These are phyloP conservation scores for Cotesia typhae DNA, from an alignment of 1,140 invertebrate genomes.

Conservation along the genomic window DNA sequence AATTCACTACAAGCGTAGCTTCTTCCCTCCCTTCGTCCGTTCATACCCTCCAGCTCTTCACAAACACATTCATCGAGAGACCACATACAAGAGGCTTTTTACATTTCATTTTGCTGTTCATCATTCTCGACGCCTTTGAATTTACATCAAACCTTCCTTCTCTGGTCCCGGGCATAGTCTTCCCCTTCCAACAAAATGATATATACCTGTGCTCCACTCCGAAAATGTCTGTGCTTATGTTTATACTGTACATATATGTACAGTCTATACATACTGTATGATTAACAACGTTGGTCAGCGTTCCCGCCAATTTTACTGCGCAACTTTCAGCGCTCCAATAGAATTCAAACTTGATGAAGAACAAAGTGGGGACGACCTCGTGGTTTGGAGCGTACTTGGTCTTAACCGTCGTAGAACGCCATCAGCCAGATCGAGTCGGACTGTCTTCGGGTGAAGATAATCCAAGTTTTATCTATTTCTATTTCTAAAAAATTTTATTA, in stretches of 20 bases:
- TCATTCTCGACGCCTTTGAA: too few species aligned
- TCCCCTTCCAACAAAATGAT: too few species aligned
- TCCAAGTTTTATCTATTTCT: not conserved
- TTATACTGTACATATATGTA: constrained; percentile 31
- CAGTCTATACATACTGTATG: constrained; percentile 42
- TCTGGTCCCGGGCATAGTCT: too few species aligned
- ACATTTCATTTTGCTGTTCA: too few species aligned
- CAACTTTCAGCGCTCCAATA: constrained; percentile 61
- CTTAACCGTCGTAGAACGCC: constrained; percentile 1
- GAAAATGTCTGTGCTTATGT: too few species aligned
- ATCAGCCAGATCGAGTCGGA: constrained; percentile 36
- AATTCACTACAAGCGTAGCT: too few species aligned
- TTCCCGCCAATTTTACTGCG: constrained; percentile 58
- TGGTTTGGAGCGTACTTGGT: constrained; percentile 40
- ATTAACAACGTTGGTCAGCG: constrained; percentile 52
- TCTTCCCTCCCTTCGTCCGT: too few species aligned
- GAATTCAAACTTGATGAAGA: constrained; percentile 53
- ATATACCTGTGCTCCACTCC: not conserved
- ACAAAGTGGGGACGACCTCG: constrained; percentile 50
- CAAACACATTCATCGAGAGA: too few species aligned
- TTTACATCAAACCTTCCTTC: too few species aligned
- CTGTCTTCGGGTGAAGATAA: constrained; percentile 32
- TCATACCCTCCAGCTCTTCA: too few species aligned
- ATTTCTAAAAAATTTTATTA: not conserved
- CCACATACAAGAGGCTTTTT: too few species aligned